Conservation (phyloP, 2,113 vertebrate genomes). For the Caranx ignobilis region DNA sequence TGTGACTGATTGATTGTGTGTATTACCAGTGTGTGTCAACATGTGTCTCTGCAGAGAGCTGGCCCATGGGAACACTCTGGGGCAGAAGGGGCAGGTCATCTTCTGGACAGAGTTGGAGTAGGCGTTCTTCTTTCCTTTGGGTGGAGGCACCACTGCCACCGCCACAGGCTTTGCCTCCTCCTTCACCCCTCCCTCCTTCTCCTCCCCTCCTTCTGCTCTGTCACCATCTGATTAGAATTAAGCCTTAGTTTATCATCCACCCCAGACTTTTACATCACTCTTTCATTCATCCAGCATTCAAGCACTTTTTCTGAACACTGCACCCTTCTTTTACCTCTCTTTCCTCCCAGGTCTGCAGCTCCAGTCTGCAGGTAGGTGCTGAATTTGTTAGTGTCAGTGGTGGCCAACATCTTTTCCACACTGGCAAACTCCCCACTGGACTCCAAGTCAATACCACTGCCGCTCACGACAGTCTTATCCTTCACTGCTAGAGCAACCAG, state of each 20-base stretch:
- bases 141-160: conserved; percentile 39
- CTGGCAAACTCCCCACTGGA: conserved; percentile 98
- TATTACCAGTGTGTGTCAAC: conserved; percentile 94
- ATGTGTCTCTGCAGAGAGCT: conserved; percentile 96
- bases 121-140: conserved; percentile 90
- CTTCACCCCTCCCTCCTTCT: conserved; percentile 81
- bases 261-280: not conserved
- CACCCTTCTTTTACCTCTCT: conserved; percentile 80
- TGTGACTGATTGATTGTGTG: not conserved
- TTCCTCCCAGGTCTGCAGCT: conserved; percentile 80
- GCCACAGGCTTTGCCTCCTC: conserved; percentile 78
- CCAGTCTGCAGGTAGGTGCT: conserved; percentile 92
- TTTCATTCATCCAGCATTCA: not conserved
- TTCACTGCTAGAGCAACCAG: not conserved
- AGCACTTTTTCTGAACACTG: no score
- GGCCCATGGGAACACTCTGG: conserved; percentile 94
- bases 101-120: conserved; percentile 95
- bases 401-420: conserved; percentile 97
- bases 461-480: conserved; percentile 34
- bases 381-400: conserved; percentile 96
- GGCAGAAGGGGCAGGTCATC: conserved; percentile 94
- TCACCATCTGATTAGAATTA: conserved; percentile 52
- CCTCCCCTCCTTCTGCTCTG: conserved; percentile 41
- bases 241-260: conserved; percentile 45
- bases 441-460: conserved; percentile 88